Evolutionary conservation across 2,113 vertebrate genomes (phyloP), one percentile per base, ranked within the genome.

Genomic region (Nothocercus julius): DNA sequence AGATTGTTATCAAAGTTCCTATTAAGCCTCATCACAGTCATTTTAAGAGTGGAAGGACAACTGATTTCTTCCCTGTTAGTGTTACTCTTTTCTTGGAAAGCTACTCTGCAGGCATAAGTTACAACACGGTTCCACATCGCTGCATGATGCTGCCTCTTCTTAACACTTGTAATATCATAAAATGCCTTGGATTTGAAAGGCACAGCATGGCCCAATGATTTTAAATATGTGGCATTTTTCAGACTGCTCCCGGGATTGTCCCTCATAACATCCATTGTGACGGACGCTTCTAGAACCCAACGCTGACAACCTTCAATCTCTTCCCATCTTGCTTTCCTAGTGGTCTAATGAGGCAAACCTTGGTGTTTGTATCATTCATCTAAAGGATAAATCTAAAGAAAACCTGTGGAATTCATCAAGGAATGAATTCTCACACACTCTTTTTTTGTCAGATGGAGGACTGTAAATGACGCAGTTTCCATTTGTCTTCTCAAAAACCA

Each of bases 151-250:
- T 86, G 40, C 67, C 7, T 53, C 49, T 68, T 82, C n/a, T 75
- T 64, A 84, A 88, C 80, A 75, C 64, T 68, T 90, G 66, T 81
- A 62, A 90, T 64, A 87, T 80, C 78, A 84, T 75, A 42, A 62
- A 20, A 2, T 4, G 38, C 4, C 47, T 67, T 89, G 51, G 70
- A 87, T 93, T 76, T 87, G 56, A 78, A 51, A 49, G 72, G 34
- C 58, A 22, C 30, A 18, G 28, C 61, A 84, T 68, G 24, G 85
- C 85, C 92, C 69, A 62, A 17, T 44, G 74, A 96, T 74, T 89
- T 54, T 89, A 87, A 93, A 91, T 87, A 92, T 90, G 44, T 93
- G 84, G 17, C 53, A 56, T 70, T 81, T 83, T 94, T 42, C 45
- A 75, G 38, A 44, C 42, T 86, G 56, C 64, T 75, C 72, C 61